Base-by-base conservation (phyloP, 2,888 invertebrate species). In the Amiota minor region DNA sequence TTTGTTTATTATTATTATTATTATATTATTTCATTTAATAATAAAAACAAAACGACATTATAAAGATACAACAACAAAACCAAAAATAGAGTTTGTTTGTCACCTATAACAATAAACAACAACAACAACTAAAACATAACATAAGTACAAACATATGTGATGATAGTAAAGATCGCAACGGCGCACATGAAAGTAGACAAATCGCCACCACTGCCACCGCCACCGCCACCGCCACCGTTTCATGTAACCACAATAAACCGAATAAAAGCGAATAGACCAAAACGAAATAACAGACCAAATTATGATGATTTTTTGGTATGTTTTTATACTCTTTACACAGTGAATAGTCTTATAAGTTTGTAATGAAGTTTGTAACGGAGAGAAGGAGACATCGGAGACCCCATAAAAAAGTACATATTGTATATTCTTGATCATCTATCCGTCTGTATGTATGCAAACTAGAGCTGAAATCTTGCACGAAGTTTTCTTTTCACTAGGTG, bases 81-180 rank as follows among this genome's bases (percentile, higher is more conserved):
- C 14, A 45, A 64, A 14, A 64, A 35, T 68, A 75, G 70, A 79
- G 77, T 73, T 46, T 55, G 49, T 61, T 61, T 70, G 70, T 61
- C 61, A 61, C 18, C 23, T 49, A 47, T 70, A 61, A 61, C 14
- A 59, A 61, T 49, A 61, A 23, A 35, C 20, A 53, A 68, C n/a
- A 35, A 35, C 2, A 35, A 6, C 12, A 68, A 68, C 35, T 23
- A 53, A 35, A 35, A 35, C 35, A 35, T 35, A 35, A 6, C 6
- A 23, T 23, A 3, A 1, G 3, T 23, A 3, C 35, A 6, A 4
- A 2, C 35, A 35, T 8, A 35, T 35, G 35, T 35, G 35, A 53
- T 50, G 67, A 53, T 50, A 68, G 23, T 50, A 53, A n/a, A 62
- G 20, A 61, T 53, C 18, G 35, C 0, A 35, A 35, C 35, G 35